Base-by-base conservation (phyloP, 2,888 invertebrate genomes). In the Lasioglossum vierecki region DNA sequence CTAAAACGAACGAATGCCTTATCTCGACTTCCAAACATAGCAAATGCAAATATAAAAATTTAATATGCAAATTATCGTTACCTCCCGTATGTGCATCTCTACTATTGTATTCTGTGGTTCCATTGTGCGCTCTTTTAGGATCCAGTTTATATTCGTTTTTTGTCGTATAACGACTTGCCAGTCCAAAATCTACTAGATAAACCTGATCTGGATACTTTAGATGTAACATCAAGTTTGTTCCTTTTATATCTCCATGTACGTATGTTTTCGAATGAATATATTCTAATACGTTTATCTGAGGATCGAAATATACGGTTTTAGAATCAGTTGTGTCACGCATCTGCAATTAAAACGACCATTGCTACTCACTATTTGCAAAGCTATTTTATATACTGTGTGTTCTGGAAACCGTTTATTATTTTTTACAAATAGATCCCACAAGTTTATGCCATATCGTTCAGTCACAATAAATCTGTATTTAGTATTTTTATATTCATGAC, bases 101-200 rank as follows among this genome's bases (percentile, higher is more conserved):
- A 90, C 99, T 99, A 0, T 99, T 98, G 94, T 99, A 99, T 93
- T 99, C 99, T 85, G 99, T 97, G 0, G 99, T 99, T 0, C 99
- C 99, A 95, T 99, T 98, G 94, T 99, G 99, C 86, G 98, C 99
- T 94, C 97, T 97, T 91, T 98, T 98, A 0, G 98, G 98, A 95
- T 99, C 98, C 0, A 97, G 97, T 94, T 98, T 98, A 94, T 98
- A 98, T 82, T 97, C 97, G 80, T 95, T 95, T 91, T 97, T 97
- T n/a, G 57, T 57, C 0, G 96, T 96, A 90, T 96, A 97, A 89
- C 97, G 97, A 22, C 97, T 96, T 0, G 98, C 99, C 63, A 99
- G 95, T 0, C 99, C 99, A 95, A 97, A 99, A 96, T 99, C 99
- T 0, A 99, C 98, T 15, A 99, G 95, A 95, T 97, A 99, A 0